phyloP scores from a whole-genome alignment of 64 coral and sea anemone genomes.

The Actinia equina region DNA sequence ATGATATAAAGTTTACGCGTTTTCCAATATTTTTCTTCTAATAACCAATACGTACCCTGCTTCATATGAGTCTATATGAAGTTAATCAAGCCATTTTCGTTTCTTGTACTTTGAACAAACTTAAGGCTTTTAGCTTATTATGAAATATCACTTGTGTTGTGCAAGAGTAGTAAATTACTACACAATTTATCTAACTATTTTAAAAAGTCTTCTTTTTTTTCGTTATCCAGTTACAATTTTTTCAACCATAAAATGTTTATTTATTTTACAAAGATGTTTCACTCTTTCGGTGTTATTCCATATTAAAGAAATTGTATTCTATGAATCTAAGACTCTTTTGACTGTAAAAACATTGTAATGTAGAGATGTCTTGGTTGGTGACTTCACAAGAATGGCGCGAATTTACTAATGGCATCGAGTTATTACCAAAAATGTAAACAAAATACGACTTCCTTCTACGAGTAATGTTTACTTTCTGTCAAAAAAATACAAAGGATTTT shows the following conservation, averaged over 20 bases:
- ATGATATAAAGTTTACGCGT: neutral
- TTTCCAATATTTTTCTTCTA: too few relatives aligned
- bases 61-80: too few relatives aligned
- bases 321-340: neutral
- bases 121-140: neutral
- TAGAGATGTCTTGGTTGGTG: neutral
- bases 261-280: too few relatives aligned
- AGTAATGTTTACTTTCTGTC: slow-evolving; percentile 4
- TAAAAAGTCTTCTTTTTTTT: neutral
- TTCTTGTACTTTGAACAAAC: too few relatives aligned
- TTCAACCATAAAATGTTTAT: too few relatives aligned
- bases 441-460: neutral
- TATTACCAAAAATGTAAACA: neutral
- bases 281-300: neutral
- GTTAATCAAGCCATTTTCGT: too few relatives aligned
- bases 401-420: neutral
- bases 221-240: neutral
- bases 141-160: neutral
- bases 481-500: neutral
- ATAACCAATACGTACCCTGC: too few relatives aligned
- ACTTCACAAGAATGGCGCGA: neutral
- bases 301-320: neutral
- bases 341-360: neutral
- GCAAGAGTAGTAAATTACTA: neutral
- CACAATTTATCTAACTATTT: too few relatives aligned